Base-by-base conservation (phyloP, 2,113 vertebrate genomes). In the Pelecanus crispus region DNA sequence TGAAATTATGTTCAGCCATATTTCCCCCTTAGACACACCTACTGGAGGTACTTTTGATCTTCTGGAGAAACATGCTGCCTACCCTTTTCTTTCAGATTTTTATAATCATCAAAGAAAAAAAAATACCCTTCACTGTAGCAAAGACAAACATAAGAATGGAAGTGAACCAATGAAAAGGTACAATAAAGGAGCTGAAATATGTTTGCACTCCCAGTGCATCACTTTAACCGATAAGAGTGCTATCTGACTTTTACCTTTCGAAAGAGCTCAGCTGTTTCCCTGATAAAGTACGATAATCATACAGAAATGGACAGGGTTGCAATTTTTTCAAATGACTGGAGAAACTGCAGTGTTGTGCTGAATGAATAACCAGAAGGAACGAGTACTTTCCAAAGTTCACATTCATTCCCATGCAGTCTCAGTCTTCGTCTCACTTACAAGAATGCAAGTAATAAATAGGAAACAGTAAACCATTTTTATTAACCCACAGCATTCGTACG, bases 201-300 rank as follows among this genome's bases (percentile, higher is more conserved):
- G 7, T 56, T 91, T 90, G 36, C 16, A 32, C 87, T 94, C 62
- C 73, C 67, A 40, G 84, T 24, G 63, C 71, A 91, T 94, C 71
- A 77, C 56, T 88, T 68, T 79, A 56, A 75, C 40, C 75, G 90
- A 93, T 81, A 92, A 95, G 78, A 85, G 21, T 59, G 18, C 91
- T 95, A 94, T 97, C 90, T 91, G 96, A 96, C 74, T 98, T 92
- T 75, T 83, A 95, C 74, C 61, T 97, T 84, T 74, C 73, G 20
- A 93, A 92, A 93, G 94, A 93, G 92, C 88, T 97, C 88, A 93
- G 75, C 78, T 42, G 40, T 73, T 96, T 68, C 67, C n/a, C 94
- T 94, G 92, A 91, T 94, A 95, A 94, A 94, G n/a, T 71, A 85
- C 5, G 18, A 95, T 96, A 95, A 95, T 92, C 82, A 61, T 62